Base-by-base conservation (phyloP, 30 jellyfish, hydroid and myxozoan species). In the Hydra vulgaris region DNA sequence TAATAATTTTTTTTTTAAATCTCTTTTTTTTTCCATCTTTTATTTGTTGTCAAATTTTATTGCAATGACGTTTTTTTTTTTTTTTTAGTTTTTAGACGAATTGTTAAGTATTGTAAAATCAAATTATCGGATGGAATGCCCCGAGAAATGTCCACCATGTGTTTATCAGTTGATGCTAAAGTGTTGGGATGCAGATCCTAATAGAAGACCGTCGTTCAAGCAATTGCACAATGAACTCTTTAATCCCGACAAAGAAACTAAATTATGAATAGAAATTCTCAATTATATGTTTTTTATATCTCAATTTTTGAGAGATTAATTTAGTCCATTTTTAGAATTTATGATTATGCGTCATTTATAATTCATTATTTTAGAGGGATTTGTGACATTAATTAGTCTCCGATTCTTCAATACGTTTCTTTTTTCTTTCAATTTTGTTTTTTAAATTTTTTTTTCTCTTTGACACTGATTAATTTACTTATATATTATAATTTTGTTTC, bases 81-180 rank as follows among this genome's bases (percentile, higher is more conserved):
- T 21, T 25, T 75, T 74, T 17, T 25, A 75, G 98, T 95, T 96
- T 0, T 85, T 92, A 25, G 85, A 92, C 75, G 90, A 86, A 25
- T 96, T 92, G 7, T 70, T 89, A 73, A 90, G 81, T 27, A 92
- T 86, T 61, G 98, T 92, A 26, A 88, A 73, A 77, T 79, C 82
- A 23, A 95, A 95, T 8, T 92, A 92, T 68, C 89, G 98, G n/a
- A 92, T 92, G 98, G 98, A 92, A 68, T 79, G 66, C 17, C 98
- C 98, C n/a, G 98, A 92, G 25, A 94, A 92, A 25, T 92, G 98
- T 74, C 98, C 98, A 26, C 84, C 75, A 19, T 76, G 82, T 15
- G 83, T 92, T 74, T 92, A 92, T 66, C 66, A 74, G 17, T 53
- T 92, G 53, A 92, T 92, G 98, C 84, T 69, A 53, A 80, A 76